Evolutionary conservation across 2,113 vertebrate genomes (phyloP), one percentile per base, ranked within the genome.

Genomic region (Hypanus sabinus): DNA sequence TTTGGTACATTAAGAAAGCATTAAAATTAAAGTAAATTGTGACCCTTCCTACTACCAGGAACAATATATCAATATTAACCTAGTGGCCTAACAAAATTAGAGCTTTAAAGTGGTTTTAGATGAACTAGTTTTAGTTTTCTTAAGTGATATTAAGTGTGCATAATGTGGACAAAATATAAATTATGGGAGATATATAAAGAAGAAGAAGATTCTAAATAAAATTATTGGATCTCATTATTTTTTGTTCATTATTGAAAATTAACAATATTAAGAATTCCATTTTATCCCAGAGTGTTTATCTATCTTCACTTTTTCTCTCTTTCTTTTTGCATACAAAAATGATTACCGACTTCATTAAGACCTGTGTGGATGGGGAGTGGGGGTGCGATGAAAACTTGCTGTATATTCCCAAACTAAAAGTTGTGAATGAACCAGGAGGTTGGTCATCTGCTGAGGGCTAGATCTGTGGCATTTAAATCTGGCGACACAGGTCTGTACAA

Each of bases 221-320:
- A 62, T 46, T 46, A 46, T 46, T 46, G 46, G 46, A 46, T 46
- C 46, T 46, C 46, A 46, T 46, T 46, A 30, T 1, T 0, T 18
- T 88, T 62, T 88, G 55, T 88, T 88, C 85, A 88, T n/a, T 46
- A 85, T 62, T 88, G 57, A 57, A n/a, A 62, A 88, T 60, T 88
- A n/a, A 88, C 60, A 30, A 88, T 62, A 30, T 14, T 11, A 20
- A 81, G 46, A 46, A 81, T 55, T 81, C 38, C 14, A 46, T 81
- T 81, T 36, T 85, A 46, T 62, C 5, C 27, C 55, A 57, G 46
- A 62, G 12, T 62, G 24, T 62, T 62, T 88, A 27, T 3, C 12
- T n/a, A 7, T 24, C 3, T 60, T 62, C 85, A n/a, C 62, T 46
- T 46, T 46, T 46, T 46, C 46, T 46, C 46, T 46, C 46, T 46